phyloP scores from a whole-genome alignment of 37 sponge, comb jelly and placozoan species.

The Mnemiopsis leidyi region DNA sequence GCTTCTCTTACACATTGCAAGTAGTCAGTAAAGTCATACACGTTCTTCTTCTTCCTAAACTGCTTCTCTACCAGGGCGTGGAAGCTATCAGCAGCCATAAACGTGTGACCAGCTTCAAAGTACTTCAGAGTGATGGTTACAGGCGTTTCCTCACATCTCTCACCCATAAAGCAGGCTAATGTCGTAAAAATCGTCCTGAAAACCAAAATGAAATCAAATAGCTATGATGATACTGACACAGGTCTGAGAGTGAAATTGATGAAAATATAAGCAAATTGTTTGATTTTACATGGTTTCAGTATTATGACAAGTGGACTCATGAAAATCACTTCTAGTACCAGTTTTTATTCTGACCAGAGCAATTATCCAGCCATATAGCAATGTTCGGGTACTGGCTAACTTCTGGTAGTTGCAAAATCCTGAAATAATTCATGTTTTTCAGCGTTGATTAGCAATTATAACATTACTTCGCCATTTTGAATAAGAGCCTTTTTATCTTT shows the following conservation, averaged over 20 bases:
- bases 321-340: no score
- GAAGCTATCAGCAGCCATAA: not conserved
- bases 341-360: not conserved
- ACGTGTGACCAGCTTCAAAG: constrained; percentile 28
- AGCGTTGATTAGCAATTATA: no score
- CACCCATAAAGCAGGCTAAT: not conserved
- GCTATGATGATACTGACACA: no score
- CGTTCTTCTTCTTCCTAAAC: not conserved
- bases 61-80: not conserved
- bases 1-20: not conserved
- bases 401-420: not conserved
- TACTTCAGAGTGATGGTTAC: not conserved
- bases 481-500: no score
- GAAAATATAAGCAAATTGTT: no score
- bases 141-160: not conserved
- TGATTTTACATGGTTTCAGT: no score
- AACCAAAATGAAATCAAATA: no score
- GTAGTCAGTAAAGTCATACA: not conserved
- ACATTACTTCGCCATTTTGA: no score
- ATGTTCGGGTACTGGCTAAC: not conserved
- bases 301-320: no score
- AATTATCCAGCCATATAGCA: not conserved
- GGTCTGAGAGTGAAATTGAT: no score
- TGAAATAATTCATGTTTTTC: no score
- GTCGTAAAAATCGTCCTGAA: not conserved